Evolutionary conservation across 2,797 vertebrate species (phyloP), one percentile per base, ranked within the genome.

Genomic region (Mycteria americana): DNA sequence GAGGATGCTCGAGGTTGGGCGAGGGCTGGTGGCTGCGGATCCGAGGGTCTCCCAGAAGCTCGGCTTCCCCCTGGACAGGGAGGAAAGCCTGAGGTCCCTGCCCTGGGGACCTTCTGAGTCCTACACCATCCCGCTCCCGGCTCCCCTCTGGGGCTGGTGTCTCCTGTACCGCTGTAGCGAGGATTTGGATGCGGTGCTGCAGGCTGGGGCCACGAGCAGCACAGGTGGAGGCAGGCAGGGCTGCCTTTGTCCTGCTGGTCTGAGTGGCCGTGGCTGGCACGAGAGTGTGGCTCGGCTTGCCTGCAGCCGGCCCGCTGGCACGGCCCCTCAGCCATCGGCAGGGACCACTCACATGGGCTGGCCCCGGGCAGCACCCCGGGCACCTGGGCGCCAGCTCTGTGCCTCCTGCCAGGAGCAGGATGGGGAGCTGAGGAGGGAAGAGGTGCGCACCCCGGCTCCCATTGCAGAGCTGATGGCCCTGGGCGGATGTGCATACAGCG

Each of bases 161-260:
- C 68, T 51, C 39, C 54, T 1, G 2, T 31, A 28, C 19, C 3
- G 0, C 37, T 0, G 1, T 13, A 21, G 48, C 0, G 2, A 82
- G 54, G 67, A 19, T 57, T 33, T 8, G 77, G 84, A 62, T 19
- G 70, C 1, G 4, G 35, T 31, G 90, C 69, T 8, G n/a, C 53
- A 41, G 69, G 57, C 39, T 41, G 76, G 39, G 54, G 48, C 57
- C 51, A 35, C 1, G 23, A 59, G 82, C 63, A 30, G 79, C 86
- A 5, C 89, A 76, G 94, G 89, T 85, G 91, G 89, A 75, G 69
- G 50, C 84, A 12, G 65, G 57, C 62, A 68, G 69, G 37, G 65
- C 50, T 85, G 75, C 56, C 48, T 53, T 5, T 3, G 8, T 78
- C 89, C 93, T 27, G 67, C 75, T 28, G 51, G 10, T 67, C 65